Evolutionary conservation across 2,113 vertebrate genomes (phyloP).

Genomic region (Callorhinus ursinus): DNA sequence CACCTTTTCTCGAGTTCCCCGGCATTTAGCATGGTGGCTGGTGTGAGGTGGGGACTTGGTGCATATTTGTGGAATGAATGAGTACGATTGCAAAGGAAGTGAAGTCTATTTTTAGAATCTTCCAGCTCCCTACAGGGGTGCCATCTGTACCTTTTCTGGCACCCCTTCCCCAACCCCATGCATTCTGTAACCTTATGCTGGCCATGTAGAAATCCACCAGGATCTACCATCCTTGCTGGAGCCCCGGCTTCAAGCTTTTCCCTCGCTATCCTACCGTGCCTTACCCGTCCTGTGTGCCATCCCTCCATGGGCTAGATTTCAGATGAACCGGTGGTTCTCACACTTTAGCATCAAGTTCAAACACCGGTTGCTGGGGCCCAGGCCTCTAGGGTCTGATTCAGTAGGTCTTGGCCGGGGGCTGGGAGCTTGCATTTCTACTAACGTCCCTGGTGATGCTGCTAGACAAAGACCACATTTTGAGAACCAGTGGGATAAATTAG

Average conservation of each 20-base stretch:
- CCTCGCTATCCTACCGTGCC: background rate
- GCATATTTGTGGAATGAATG: background rate
- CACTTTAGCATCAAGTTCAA: conserved; percentile 3
- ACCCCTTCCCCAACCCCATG: background rate
- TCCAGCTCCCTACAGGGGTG: background rate
- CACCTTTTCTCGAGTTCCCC: background rate
- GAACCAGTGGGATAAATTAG: background rate
- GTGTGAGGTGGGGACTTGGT: background rate
- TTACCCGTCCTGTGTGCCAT: background rate
- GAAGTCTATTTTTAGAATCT: conserved; percentile 22
- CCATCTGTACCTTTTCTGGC: background rate
- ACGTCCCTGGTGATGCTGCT: background rate
- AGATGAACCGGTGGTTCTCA: conserved; percentile 17
- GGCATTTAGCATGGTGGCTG: background rate
- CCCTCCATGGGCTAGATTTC: background rate
- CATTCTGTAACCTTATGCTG: background rate
- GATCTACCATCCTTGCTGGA: background rate
- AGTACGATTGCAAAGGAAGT: conserved; percentile 31
- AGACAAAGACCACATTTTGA: conserved; percentile 8
- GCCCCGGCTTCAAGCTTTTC: background rate
- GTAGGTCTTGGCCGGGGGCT: background rate
- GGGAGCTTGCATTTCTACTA: conserved; percentile 31
- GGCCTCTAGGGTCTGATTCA: background rate
- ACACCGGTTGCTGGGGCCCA: background rate
- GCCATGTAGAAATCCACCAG: background rate